Percentiles rank a stretch among this genome's conserved stretches.
Conservation (phyloP, 2,797 vertebrate genomes). For the Chelmon rostratus region DNA sequence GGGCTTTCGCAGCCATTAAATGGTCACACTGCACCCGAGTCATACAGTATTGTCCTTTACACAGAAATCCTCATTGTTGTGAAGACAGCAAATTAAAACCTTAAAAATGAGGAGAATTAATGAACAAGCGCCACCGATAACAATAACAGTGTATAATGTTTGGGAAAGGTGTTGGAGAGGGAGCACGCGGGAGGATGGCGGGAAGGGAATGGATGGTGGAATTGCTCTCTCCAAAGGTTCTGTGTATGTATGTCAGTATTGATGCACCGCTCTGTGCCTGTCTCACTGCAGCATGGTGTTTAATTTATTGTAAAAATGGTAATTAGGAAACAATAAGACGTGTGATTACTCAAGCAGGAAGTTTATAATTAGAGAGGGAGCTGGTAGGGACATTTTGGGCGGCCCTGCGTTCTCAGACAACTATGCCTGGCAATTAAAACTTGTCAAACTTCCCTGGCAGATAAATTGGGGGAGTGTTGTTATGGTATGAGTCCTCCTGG, state of each 20-base stretch:
- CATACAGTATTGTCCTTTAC: constrained; percentile 64
- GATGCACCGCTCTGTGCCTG: constrained; percentile 79
- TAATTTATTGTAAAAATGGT: constrained; percentile 91
- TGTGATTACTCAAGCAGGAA: constrained; percentile 88
- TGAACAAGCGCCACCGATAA: constrained; percentile 74
- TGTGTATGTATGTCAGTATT: constrained; percentile 75
- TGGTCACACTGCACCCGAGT: constrained; percentile 65
- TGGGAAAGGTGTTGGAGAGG: constrained; percentile 54
- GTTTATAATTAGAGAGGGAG: constrained; percentile 89
- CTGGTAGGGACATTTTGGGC: constrained; percentile 85
- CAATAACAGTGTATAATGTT: constrained; percentile 71
- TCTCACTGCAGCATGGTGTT: constrained; percentile 81
- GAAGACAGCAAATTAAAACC: constrained; percentile 79
- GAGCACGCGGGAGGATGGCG: constrained; percentile 19
- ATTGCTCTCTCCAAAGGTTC: constrained; percentile 65
- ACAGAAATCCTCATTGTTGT: constrained; percentile 65
- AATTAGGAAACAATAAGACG: constrained; percentile 89
- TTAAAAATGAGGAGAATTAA: constrained; percentile 79
- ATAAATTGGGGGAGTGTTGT: constrained; percentile 80
- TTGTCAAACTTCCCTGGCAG: constrained; percentile 85
- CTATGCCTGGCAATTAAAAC: constrained; percentile 84
- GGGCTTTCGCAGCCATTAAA: constrained; percentile 71
- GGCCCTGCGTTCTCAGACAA: constrained; percentile 75
- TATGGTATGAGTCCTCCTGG: constrained; percentile 72
- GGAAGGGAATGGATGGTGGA: constrained; percentile 44